Conservation (phyloP, 2,113 vertebrate species). For the Apodemus sylvaticus region DNA sequence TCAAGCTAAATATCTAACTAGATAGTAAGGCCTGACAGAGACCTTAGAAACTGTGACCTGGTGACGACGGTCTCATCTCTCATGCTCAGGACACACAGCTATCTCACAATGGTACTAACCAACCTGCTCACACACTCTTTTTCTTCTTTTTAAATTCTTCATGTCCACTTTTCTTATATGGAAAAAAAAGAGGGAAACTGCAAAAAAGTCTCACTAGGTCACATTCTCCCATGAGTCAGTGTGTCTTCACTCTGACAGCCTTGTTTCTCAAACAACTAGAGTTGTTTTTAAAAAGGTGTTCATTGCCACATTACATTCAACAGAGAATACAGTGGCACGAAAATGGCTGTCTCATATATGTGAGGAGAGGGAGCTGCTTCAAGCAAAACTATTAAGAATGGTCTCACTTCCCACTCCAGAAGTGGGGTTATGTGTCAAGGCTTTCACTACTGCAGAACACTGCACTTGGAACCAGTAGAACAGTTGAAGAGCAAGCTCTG, state of each 20-base stretch:
- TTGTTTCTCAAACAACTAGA: constrained; percentile 52
- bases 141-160: background rate
- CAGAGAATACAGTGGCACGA: constrained; percentile 19
- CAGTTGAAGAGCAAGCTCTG: constrained; percentile 78
- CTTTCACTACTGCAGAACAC: constrained; percentile 66
- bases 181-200: background rate
- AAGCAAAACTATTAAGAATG: constrained; percentile 75
- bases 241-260: constrained; percentile 49
- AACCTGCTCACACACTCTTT: background rate
- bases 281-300: constrained; percentile 58
- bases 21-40: background rate
- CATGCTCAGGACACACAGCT: background rate
- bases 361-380: constrained; percentile 56
- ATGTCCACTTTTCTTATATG: constrained; percentile 18
- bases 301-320: background rate
- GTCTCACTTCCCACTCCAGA: constrained; percentile 78
- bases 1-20: constrained; percentile 51
- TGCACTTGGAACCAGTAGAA: constrained; percentile 77
- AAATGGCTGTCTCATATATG: constrained; percentile 63
- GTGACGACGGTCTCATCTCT: rapidly evolving
- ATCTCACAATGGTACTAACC: background rate
- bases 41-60: background rate
- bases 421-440: constrained; percentile 68
- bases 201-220: constrained; percentile 24
- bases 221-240: background rate